phyloP scores from a whole-genome alignment of 1,140 invertebrate species.

The Eriocheir sinensis region DNA sequence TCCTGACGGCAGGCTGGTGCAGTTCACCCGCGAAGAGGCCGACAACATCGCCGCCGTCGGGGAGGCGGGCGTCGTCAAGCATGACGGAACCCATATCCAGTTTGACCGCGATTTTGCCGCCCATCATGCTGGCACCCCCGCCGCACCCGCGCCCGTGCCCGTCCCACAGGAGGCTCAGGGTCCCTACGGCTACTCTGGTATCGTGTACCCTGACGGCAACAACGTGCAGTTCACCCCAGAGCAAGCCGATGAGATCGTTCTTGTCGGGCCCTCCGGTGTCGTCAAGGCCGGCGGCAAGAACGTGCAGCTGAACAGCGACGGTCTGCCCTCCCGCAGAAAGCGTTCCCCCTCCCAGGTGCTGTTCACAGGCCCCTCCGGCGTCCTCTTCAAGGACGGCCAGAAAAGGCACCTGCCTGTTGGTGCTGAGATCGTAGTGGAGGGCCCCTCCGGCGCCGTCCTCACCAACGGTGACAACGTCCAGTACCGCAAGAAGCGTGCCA shows the following conservation, averaged over 20 bases:
- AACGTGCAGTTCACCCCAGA: slow-evolving; percentile 43
- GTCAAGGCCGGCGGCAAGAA: slow-evolving; percentile 47
- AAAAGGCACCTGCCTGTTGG: background rate
- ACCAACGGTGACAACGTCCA: slow-evolving; percentile 35
- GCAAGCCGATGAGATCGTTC: slow-evolving; percentile 23
- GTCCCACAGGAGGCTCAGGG: background rate
- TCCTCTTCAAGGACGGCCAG: slow-evolving; percentile 9
- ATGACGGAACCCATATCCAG: background rate
- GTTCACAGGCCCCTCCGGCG: background rate
- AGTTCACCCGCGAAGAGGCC: background rate
- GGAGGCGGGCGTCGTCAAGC: background rate
- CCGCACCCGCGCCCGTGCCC: background rate
- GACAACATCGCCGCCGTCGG: slow-evolving; percentile 10
- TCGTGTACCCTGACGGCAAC: background rate
- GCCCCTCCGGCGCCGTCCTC: background rate
- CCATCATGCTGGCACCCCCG: background rate
- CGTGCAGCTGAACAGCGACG: background rate
- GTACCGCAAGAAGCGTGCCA: slow-evolving; percentile 20
- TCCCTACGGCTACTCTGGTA: background rate
- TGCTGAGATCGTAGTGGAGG: background rate
- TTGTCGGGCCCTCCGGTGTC: slow-evolving; percentile 52
- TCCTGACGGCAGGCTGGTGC: slow-evolving; percentile 36
- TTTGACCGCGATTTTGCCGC: background rate
- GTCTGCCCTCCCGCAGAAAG: background rate
- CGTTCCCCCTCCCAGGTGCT: background rate